phyloP scores from a whole-genome alignment of 2,113 vertebrate genomes.

The Polypterus senegalus region DNA sequence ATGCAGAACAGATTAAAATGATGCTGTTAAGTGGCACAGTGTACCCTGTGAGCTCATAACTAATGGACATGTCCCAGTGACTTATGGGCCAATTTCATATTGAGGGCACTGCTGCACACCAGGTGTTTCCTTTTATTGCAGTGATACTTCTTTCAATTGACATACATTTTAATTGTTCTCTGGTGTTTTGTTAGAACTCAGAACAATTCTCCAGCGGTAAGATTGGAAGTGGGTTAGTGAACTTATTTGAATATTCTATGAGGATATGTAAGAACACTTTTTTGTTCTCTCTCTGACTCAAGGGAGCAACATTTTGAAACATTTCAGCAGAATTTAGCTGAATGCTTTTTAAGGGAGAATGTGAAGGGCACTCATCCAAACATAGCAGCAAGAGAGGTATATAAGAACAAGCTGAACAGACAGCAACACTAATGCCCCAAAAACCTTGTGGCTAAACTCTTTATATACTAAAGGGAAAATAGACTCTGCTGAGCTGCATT shows the following conservation, averaged over 20 bases:
- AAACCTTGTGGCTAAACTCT: too few species aligned
- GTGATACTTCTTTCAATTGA: constrained; percentile 6
- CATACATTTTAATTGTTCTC: constrained; percentile 6
- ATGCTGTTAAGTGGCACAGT: constrained; percentile 15
- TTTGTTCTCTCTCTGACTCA: constrained; percentile 1
- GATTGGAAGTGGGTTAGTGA: constrained; percentile 6
- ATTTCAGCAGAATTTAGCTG: constrained; percentile 10
- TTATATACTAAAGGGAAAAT: too few species aligned
- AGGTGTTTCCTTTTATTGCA: constrained; percentile 11
- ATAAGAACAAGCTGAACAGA: too few species aligned
- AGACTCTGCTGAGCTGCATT: too few species aligned
- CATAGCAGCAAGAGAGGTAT: neutral
- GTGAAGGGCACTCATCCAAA: neutral
- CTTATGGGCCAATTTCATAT: neutral
- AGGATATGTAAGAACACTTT: constrained; percentile 5
- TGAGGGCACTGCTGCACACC: neutral
- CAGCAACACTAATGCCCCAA: too few species aligned
- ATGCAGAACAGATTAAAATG: neutral
- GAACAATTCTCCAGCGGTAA: constrained; percentile 9
- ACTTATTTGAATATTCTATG: constrained; percentile 16
- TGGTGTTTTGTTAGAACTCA: neutral
- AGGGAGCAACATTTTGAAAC: constrained; percentile 8
- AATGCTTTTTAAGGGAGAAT: neutral
- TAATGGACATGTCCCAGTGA: neutral
- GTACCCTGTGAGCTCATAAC: neutral